Conservation (phyloP, 2,888 invertebrate genomes). For the Hyposoter dolosus region DNA sequence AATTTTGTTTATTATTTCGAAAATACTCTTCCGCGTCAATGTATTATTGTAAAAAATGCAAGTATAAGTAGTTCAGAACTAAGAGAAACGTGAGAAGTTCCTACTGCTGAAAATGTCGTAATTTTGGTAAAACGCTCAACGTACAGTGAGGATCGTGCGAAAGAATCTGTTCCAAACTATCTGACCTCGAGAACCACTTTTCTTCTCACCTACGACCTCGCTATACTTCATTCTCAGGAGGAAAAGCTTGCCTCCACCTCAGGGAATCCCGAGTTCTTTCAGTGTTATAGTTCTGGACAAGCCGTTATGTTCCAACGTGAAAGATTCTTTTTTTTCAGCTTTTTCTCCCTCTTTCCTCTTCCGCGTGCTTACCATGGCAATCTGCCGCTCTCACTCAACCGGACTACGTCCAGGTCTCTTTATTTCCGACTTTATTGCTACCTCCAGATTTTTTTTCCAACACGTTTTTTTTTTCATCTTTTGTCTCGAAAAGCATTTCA, state of each 20-base stretch:
- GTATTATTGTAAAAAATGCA: neutral
- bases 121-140: constrained; percentile 22
- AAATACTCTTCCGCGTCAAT: neutral
- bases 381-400: constrained; percentile 26
- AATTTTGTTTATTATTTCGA: neutral
- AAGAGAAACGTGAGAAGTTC: neutral
- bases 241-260: constrained; percentile 55
- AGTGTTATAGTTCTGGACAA: constrained; percentile 44
- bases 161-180: constrained; percentile 66
- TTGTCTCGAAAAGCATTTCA: neutral
- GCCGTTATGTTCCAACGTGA: constrained; percentile 46
- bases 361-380: neutral
- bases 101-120: constrained; percentile 19
- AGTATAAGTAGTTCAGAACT: neutral
- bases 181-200: constrained; percentile 68
- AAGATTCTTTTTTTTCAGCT: constrained; percentile 41
- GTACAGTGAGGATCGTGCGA: constrained; percentile 52
- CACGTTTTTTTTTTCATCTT: constrained; percentile 30
- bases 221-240: constrained; percentile 59
- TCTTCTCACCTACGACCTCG: constrained; percentile 63
- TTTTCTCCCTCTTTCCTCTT: constrained; percentile 15
- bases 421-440: constrained; percentile 29
- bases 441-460: constrained; percentile 8
- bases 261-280: constrained; percentile 34
- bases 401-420: constrained; percentile 20